A percentile compares a stretch with the other conserved stretches of the same genome.
phyloP scores from a whole-genome alignment of 2,113 vertebrate species.

The Phalacrocorax pelagicus region DNA sequence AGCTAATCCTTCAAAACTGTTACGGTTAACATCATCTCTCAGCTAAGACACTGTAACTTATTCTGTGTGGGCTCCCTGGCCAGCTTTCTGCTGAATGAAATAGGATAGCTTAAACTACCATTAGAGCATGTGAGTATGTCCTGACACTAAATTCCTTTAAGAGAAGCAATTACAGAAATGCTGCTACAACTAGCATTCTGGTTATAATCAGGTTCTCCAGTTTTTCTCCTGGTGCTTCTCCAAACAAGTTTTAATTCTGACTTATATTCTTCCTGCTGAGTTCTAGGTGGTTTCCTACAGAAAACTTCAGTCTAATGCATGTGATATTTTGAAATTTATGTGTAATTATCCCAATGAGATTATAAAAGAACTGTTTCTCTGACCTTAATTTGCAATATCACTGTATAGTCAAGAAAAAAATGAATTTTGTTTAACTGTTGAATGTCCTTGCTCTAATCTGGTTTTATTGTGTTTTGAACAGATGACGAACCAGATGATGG shows the following conservation, averaged over 20 bases:
- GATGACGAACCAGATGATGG: constrained; percentile 94
- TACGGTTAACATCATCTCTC: background rate
- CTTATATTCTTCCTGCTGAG: background rate
- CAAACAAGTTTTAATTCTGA: background rate
- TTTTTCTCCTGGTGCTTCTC: background rate
- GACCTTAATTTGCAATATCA: background rate
- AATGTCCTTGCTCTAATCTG: background rate
- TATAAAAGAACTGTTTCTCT: background rate
- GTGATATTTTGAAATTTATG: background rate
- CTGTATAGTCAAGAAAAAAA: background rate
- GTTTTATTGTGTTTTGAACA: constrained; percentile 59
- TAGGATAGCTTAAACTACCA: background rate
- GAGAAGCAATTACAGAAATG: background rate
- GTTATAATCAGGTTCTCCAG: background rate
- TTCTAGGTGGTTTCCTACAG: background rate
- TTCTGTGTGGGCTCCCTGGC: background rate
- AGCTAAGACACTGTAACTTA: background rate
- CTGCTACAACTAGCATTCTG: background rate
- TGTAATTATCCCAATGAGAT: background rate
- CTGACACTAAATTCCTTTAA: background rate
- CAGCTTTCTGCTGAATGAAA: background rate
- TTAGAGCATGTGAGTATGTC: background rate
- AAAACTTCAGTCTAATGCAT: background rate
- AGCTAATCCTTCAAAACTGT: background rate
- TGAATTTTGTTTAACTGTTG: background rate